Conservation (phyloP, 2,888 invertebrate species). For the Ligdia adustata region DNA sequence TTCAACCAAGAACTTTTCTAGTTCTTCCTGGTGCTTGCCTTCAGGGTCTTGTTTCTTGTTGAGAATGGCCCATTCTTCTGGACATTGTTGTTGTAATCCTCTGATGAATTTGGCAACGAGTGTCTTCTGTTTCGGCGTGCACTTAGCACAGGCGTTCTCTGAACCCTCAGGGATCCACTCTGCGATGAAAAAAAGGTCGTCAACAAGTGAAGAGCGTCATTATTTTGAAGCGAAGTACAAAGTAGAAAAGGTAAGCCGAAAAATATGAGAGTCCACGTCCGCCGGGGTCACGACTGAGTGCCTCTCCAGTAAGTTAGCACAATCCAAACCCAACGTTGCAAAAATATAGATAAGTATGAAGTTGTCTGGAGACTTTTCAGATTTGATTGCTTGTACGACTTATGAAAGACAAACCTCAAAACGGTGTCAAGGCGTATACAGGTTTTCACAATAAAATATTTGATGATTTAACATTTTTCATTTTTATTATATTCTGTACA, state of each 20-base stretch:
- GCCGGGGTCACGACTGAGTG: conserved; percentile 1
- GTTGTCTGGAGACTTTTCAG: background rate
- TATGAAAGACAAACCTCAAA: no score
- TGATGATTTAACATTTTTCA: no score
- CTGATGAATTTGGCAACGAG: conserved; percentile 82
- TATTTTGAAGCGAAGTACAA: conserved; percentile 26
- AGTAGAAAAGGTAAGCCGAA: conserved; percentile 33
- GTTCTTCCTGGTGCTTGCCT: conserved; percentile 78
- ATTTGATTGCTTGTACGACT: no score
- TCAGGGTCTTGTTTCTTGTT: conserved; percentile 86
- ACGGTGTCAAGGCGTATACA: no score
- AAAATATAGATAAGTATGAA: conserved; percentile 2
- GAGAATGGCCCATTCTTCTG: conserved; percentile 83
- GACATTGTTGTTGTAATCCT: conserved; percentile 84
- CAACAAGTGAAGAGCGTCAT: conserved; percentile 32
- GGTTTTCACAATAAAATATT: no score
- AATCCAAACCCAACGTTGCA: conserved; percentile 6
- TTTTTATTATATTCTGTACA: no score
- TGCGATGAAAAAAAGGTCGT: conserved; percentile 36
- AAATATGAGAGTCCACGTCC: conserved; percentile 16
- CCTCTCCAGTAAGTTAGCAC: conserved; percentile 10
- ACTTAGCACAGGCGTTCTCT: conserved; percentile 81
- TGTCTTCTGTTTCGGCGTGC: conserved; percentile 84
- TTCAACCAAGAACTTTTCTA: conserved; percentile 64
- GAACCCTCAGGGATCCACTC: conserved; percentile 53